A percentile compares a stretch with the other conserved stretches of the same genome.
phyloP scores from a whole-genome alignment of 2,113 vertebrate species.

The Bos javanicus region DNA sequence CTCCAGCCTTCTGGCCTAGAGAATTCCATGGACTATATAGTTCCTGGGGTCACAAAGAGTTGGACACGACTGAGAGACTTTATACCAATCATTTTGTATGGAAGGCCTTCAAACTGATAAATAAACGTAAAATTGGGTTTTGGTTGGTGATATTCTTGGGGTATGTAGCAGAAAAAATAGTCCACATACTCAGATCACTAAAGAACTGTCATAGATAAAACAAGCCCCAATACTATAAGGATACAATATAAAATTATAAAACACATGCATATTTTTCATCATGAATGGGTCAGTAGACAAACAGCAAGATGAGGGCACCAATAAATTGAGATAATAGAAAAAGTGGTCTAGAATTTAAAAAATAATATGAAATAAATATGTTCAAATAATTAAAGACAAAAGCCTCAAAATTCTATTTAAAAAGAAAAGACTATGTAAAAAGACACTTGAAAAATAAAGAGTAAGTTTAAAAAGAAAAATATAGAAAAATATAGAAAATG shows the following conservation, averaged over 20 bases:
- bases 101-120: background rate
- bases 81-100: background rate
- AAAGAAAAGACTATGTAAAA: background rate
- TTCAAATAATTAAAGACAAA: background rate
- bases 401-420: background rate
- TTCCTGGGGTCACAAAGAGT: background rate
- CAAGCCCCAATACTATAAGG: background rate
- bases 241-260: background rate
- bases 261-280: background rate
- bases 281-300: background rate
- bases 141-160: background rate
- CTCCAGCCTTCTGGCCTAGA: background rate
- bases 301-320: background rate
- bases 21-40: background rate
- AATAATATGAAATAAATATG: background rate
- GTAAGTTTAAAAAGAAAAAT: background rate
- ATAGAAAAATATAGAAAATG: background rate
- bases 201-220: background rate
- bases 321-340: background rate
- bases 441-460: background rate
- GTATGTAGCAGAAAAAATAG: background rate
- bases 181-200: background rate
- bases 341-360: background rate
- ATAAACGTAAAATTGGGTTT: background rate
- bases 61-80: fast-evolving